phyloP scores from a whole-genome alignment of 2,113 vertebrate species.

The Podarcis cretensis region DNA sequence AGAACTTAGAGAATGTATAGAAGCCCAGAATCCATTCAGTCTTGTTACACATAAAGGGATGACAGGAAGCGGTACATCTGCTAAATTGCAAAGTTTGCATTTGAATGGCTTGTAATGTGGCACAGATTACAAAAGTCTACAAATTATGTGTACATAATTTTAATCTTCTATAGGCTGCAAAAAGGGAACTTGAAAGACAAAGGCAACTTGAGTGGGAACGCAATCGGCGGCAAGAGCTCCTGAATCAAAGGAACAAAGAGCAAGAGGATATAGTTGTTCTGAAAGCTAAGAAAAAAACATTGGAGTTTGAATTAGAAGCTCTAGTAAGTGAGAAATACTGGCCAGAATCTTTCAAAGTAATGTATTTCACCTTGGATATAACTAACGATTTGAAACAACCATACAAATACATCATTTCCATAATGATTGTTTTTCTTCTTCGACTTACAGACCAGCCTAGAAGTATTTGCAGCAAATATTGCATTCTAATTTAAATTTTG shows the following conservation, averaged over 20 bases:
- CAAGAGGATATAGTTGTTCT: conserved; percentile 96
- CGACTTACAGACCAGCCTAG: not conserved
- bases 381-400: not conserved
- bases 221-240: conserved; percentile 92
- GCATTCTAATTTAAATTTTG: not conserved
- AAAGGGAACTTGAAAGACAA: conserved; percentile 94
- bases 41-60: not conserved
- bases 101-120: not conserved
- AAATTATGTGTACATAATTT: not conserved
- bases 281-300: conserved; percentile 96
- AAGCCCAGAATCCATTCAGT: not conserved
- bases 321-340: conserved; percentile 79
- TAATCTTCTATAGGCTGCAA: conserved; percentile 83
- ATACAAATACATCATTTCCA: not conserved
- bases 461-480: not conserved
- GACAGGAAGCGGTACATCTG: not conserved
- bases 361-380: not conserved
- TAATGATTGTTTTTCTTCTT: not conserved
- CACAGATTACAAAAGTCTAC: not conserved
- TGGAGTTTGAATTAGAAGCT: conserved; percentile 97
- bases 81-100: not conserved
- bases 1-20: not conserved
- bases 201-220: conserved; percentile 97
- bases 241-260: conserved; percentile 94
- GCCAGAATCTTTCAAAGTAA: not conserved